These are phyloP conservation scores for Nesogale talazaci DNA, from an alignment of 2,113 vertebrate genomes.

Conservation along the genomic window DNA sequence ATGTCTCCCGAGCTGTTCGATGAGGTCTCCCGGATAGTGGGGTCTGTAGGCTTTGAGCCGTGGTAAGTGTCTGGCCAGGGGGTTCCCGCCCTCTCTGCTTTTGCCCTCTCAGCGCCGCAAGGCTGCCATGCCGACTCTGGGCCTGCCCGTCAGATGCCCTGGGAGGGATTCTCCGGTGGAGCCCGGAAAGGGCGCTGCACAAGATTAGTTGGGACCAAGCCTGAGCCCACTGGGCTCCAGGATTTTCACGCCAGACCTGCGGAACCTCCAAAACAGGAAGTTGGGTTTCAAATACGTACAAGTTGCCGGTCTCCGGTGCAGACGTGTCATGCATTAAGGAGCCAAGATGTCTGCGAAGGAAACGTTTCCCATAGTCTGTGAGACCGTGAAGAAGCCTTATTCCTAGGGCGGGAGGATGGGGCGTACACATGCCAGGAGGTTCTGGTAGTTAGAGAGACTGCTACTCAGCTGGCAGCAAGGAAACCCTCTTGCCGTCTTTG, in stretches of 20 bases:
- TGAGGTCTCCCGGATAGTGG: slow-evolving; percentile 87
- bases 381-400: background rate
- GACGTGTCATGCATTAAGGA: background rate
- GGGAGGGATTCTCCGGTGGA: background rate
- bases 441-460: background rate
- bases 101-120: fast-evolving
- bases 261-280: background rate
- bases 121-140: fast-evolving
- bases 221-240: background rate
- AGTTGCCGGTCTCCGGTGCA: background rate
- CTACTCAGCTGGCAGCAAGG: background rate
- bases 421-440: too few relatives aligned
- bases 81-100: fast-evolving
- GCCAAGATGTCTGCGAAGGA: background rate
- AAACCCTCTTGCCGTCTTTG: background rate
- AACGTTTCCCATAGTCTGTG: background rate
- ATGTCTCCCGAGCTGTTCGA: slow-evolving; percentile 95
- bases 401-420: background rate
- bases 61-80: slow-evolving; percentile 84
- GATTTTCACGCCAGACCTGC: background rate
- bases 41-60: slow-evolving; percentile 88
- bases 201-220: background rate
- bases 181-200: background rate
- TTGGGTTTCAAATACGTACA: background rate
- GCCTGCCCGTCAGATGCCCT: fast-evolving